These are phyloP conservation scores for Tragelaphus strepsiceros DNA, from an alignment of 2,113 vertebrate species.

Conservation along the genomic window DNA sequence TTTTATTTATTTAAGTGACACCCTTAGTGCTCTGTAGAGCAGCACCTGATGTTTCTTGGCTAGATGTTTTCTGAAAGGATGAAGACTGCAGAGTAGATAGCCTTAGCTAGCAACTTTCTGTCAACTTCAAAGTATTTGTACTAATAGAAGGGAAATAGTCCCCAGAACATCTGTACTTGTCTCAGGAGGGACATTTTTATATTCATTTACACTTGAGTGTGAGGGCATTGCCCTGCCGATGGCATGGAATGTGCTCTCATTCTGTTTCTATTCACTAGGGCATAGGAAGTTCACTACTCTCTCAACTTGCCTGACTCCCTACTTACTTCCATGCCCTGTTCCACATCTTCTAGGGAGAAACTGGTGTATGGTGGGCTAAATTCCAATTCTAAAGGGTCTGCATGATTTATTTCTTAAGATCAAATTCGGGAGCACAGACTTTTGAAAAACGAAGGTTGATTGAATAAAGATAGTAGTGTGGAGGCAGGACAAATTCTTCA, in stretches of 20 bases:
- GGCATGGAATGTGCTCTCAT: neutral
- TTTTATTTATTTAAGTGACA: neutral
- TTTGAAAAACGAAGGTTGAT: neutral
- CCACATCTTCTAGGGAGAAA: neutral
- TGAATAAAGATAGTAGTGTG: neutral
- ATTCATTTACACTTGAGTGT: neutral
- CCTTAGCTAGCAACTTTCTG: neutral
- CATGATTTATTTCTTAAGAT: neutral
- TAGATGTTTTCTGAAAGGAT: neutral
- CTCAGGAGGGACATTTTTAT: neutral
- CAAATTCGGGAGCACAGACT: neutral
- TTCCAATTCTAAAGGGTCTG: neutral
- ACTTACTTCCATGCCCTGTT: neutral
- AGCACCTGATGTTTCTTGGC: neutral
- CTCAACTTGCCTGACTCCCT: neutral
- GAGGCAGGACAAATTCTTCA: neutral
- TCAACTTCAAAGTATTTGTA: neutral
- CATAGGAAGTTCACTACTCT: neutral
- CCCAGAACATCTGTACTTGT: neutral
- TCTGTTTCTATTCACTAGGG: neutral
- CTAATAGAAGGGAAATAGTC: neutral
- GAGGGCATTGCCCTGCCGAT: neutral
- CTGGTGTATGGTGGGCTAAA: neutral
- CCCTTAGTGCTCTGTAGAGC: neutral
- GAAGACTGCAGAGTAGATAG: neutral